Conservation (phyloP, 2,113 vertebrate genomes). For the Hippoglossus stenolepis region DNA sequence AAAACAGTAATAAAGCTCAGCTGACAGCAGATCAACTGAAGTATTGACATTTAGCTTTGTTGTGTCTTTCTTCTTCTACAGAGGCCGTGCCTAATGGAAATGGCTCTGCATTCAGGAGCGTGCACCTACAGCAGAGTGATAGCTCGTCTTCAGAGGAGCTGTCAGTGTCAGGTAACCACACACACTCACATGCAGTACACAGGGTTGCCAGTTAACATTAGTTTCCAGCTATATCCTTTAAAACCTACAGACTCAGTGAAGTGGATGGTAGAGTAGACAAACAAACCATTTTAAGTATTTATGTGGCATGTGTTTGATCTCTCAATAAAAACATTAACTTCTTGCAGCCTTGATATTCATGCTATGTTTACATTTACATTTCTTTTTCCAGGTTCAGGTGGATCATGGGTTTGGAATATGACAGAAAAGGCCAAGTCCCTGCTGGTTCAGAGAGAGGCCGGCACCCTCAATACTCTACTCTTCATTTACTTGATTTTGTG, state of each 20-base stretch:
- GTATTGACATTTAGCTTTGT: neutral
- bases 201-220: neutral
- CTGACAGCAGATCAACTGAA: neutral
- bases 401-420: conserved; percentile 73
- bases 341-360: neutral
- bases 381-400: conserved; percentile 50
- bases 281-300: too few relatives aligned
- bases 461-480: conserved; percentile 81
- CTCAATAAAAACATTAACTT: too few relatives aligned
- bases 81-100: conserved; percentile 58
- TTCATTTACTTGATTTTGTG: conserved; percentile 88
- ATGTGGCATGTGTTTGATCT: too few relatives aligned
- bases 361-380: neutral
- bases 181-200: neutral
- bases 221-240: neutral
- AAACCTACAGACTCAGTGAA: neutral
- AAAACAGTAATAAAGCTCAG: neutral
- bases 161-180: conserved; percentile 69
- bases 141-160: conserved; percentile 72
- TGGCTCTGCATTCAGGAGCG: conserved; percentile 36
- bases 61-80: conserved; percentile 23
- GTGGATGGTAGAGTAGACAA: neutral
- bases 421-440: conserved; percentile 56
- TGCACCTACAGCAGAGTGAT: conserved; percentile 59
- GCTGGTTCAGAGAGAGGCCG: conserved; percentile 75